Evolutionary conservation across 2,888 invertebrate species (phyloP).

Genomic region (Oithona nana): DNA sequence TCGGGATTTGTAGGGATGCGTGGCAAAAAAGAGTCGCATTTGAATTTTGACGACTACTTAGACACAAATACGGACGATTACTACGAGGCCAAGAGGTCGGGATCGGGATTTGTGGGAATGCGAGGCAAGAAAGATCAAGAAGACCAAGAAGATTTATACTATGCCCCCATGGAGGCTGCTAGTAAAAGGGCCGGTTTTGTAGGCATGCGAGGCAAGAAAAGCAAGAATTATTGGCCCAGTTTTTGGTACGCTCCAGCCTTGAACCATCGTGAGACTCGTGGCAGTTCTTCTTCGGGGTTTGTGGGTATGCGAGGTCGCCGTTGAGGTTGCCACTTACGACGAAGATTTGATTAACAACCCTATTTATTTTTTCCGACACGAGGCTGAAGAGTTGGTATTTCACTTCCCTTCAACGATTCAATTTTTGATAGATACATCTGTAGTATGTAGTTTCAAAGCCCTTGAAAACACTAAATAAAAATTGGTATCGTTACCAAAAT

Average conservation of each 20-base stretch:
- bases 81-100: too few relatives aligned
- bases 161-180: not conserved
- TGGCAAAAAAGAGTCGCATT: not conserved
- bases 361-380: not conserved
- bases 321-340: not conserved
- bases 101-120: constrained; percentile 3
- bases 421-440: too few relatives aligned
- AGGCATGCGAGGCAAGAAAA: constrained; percentile 1
- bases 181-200: not conserved
- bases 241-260: not conserved
- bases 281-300: not conserved
- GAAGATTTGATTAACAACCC: not conserved
- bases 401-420: too few relatives aligned
- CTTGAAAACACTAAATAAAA: too few relatives aligned
- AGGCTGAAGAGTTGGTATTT: not conserved
- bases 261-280: not conserved
- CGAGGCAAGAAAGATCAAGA: not conserved
- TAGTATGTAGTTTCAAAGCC: too few relatives aligned
- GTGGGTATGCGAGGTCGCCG: constrained; percentile 2
- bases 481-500: too few relatives aligned
- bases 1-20: constrained; percentile 5
- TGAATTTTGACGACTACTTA: too few relatives aligned
- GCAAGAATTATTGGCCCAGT: not conserved
- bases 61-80: too few relatives aligned
- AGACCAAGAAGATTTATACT: not conserved